Conservation (phyloP, 2,888 invertebrate genomes). For the Ametastegia equiseti region DNA sequence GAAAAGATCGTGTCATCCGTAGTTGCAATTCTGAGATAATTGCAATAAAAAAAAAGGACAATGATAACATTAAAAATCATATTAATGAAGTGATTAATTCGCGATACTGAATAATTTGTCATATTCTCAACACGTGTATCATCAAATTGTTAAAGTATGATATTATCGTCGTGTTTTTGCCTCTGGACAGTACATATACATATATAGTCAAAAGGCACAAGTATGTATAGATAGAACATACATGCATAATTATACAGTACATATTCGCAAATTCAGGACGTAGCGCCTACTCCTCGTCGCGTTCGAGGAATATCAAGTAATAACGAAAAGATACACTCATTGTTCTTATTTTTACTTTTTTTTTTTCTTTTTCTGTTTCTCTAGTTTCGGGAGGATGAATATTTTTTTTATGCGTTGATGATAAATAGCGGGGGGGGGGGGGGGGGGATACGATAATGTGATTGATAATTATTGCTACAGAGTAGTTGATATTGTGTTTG, state of each 20-base stretch:
- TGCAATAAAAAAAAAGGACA: too few species aligned
- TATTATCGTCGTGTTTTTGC: too few species aligned
- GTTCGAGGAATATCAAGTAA: constrained; percentile 11
- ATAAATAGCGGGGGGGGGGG: too few species aligned
- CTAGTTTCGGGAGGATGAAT: neutral
- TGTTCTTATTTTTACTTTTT: neutral
- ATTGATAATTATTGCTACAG: too few species aligned
- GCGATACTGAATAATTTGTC: too few species aligned
- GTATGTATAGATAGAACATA: neutral
- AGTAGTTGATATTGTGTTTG: too few species aligned
- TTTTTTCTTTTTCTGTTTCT: neutral
- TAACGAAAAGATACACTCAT: neutral
- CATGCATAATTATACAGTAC: neutral
- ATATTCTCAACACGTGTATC: too few species aligned
- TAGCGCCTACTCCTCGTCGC: neutral
- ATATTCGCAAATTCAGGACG: constrained; percentile 28
- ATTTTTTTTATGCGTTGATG: neutral
- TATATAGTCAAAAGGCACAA: neutral
- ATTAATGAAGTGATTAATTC: too few species aligned
- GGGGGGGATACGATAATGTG: too few species aligned
- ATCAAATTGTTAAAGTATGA: too few species aligned
- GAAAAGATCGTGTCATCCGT: neutral
- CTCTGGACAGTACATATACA: neutral
- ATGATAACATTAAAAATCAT: too few species aligned
- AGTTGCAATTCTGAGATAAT: too few species aligned